Evolutionary conservation across 37 sponge, comb jelly and placozoan genomes (phyloP), one percentile per base, ranked within the genome.

Genomic region (Geodia barretti): DNA sequence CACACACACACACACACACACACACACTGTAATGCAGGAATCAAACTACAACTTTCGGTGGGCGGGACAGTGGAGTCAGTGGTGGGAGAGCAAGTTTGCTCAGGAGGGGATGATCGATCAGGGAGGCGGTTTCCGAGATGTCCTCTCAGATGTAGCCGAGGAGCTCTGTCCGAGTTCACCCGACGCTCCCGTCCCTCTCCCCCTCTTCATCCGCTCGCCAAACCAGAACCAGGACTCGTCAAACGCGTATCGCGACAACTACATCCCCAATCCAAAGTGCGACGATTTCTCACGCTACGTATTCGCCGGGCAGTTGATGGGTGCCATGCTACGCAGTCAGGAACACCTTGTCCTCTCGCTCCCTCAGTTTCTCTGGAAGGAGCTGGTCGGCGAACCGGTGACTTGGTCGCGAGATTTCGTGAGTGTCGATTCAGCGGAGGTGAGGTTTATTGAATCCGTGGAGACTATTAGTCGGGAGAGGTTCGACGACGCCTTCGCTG

Each of bases 21-120:
- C n/a, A n/a, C n/a, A n/a, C n/a, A n/a, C n/a, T n/a, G n/a, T n/a
- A n/a, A n/a, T n/a, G n/a, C n/a, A n/a, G 54, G 75, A 79, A 1
- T 76, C 80, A 30, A 80, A 25, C 24, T 94, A 79, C 82, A 84
- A 87, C 76, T 88, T 83, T 81, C 73, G 92, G 32, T 91, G 92
- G 90, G 86, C 95, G 1, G 84, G 90, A 0, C 86, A 81, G 28
- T 82, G 74, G 81, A 68, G 40, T 7, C 97, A 97, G 69, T 97
- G 97, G 97, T 97, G 97, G 97, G 97, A 97, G 81, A 87, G 90
- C 62, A 94, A 94, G 79, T 94, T 97, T 63, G 70, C 63, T 24
- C 79, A 79, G 25, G 97, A 97, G 62, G 95, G 95, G 30, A 89
- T 94, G 76, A 94, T 97, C 32, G 97, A 97, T 60, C 97, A 97